These are phyloP conservation scores for Megalopta genalis DNA, from an alignment of 1,140 invertebrate species.

Conservation along the genomic window DNA sequence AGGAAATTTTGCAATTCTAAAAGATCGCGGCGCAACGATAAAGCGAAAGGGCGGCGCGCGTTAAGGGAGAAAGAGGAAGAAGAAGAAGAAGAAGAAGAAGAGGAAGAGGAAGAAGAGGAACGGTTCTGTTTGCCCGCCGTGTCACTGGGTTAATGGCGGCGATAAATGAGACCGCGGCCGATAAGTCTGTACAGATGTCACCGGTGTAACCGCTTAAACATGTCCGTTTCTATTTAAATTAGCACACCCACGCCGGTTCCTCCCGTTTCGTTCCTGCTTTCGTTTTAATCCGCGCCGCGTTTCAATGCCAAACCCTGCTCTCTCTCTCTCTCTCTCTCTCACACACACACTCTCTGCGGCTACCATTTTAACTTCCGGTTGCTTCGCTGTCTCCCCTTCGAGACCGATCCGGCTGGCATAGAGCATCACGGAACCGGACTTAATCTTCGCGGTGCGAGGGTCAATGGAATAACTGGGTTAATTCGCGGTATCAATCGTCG, in stretches of 20 bases:
- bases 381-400: too few relatives aligned
- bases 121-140: conserved; percentile 34
- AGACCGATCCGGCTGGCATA: too few relatives aligned
- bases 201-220: conserved; percentile 32
- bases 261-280: neutral
- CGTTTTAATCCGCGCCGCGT: neutral
- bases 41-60: neutral
- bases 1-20: neutral
- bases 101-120: neutral
- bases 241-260: neutral
- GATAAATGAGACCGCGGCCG: conserved; percentile 55
- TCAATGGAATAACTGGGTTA: too few relatives aligned
- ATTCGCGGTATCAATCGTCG: too few relatives aligned
- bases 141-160: conserved; percentile 57
- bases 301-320: neutral
- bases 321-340: too few relatives aligned
- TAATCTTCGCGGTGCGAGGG: too few relatives aligned
- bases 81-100: neutral
- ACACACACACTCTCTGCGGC: too few relatives aligned
- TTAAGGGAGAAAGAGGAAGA: neutral
- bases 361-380: too few relatives aligned
- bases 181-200: conserved; percentile 41
- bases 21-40: neutral
- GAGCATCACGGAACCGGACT: too few relatives aligned
- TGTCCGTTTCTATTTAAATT: conserved; percentile 31